Evolutionary conservation across 2,797 vertebrate genomes (phyloP).

Genomic region (Rhinichthys osculus): DNA sequence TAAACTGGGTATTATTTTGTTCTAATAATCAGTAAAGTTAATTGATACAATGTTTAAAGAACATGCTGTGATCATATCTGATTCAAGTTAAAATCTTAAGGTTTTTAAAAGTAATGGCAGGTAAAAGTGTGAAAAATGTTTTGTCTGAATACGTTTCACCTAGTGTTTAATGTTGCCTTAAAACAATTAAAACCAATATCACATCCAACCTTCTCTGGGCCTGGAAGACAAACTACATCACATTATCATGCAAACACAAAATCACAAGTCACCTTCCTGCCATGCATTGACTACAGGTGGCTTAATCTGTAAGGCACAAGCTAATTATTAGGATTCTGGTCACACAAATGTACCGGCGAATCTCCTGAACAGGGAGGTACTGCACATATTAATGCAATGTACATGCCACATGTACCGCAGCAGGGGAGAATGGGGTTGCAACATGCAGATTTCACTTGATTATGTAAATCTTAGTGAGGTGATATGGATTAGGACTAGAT

Average conservation of each 20-base stretch:
- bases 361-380: conserved; percentile 52
- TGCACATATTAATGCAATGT: conserved; percentile 62
- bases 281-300: conserved; percentile 59
- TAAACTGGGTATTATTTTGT: neutral
- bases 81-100: neutral
- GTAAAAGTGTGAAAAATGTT: neutral
- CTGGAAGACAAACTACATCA: neutral
- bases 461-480: conserved; percentile 62
- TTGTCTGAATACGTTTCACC: too few species aligned
- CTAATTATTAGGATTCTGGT: conserved; percentile 67
- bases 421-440: conserved; percentile 54
- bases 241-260: conserved; percentile 29
- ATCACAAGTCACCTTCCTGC: conserved; percentile 63
- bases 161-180: neutral
- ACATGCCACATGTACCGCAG: conserved; percentile 45
- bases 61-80: neutral
- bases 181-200: neutral
- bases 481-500: conserved; percentile 61
- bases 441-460: conserved; percentile 64
- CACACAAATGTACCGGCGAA: conserved; percentile 55
- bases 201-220: neutral
- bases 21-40: neutral
- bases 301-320: conserved; percentile 58
- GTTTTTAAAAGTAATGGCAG: neutral
- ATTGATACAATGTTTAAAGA: neutral